phyloP scores from a whole-genome alignment of 1,140 invertebrate genomes.

The Aphelenchoides avenae region DNA sequence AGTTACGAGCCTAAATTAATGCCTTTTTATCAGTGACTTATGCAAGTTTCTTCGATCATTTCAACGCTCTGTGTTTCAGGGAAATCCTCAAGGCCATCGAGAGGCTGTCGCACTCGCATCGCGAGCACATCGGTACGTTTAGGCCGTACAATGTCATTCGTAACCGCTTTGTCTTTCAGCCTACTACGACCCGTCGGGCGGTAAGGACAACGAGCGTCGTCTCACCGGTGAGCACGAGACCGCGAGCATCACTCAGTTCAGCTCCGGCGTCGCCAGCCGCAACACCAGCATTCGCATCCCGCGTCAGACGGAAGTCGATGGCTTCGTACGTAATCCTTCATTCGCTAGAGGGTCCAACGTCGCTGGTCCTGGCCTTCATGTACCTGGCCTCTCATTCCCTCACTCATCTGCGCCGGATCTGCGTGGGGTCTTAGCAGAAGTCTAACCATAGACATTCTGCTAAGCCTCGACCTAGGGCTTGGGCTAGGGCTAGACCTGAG shows the following conservation, averaged over 20 bases:
- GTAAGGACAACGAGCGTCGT: conserved; percentile 75
- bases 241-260: conserved; percentile 78
- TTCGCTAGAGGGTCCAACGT: too few species aligned
- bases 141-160: too few species aligned
- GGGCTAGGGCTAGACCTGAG: too few species aligned
- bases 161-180: conserved; percentile 55
- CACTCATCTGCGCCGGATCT: too few species aligned
- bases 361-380: too few species aligned
- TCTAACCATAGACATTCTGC: too few species aligned
- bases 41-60: conserved; percentile 2
- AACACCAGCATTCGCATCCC: conserved; percentile 77
- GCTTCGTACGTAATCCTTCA: conserved; percentile 59
- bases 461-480: too few species aligned
- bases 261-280: conserved; percentile 72
- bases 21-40: too few species aligned
- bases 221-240: conserved; percentile 83
- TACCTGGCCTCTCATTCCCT: too few species aligned
- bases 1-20: conserved; percentile 57
- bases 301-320: conserved; percentile 75
- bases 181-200: conserved; percentile 78
- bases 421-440: too few species aligned
- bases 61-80: too few species aligned
- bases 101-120: conserved; percentile 74
- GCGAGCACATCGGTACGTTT: conserved; percentile 65
- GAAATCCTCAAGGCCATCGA: conserved; percentile 65